Evolutionary conservation across 1,140 invertebrate species (phyloP).

Genomic region (Drosophila kikkawai): DNA sequence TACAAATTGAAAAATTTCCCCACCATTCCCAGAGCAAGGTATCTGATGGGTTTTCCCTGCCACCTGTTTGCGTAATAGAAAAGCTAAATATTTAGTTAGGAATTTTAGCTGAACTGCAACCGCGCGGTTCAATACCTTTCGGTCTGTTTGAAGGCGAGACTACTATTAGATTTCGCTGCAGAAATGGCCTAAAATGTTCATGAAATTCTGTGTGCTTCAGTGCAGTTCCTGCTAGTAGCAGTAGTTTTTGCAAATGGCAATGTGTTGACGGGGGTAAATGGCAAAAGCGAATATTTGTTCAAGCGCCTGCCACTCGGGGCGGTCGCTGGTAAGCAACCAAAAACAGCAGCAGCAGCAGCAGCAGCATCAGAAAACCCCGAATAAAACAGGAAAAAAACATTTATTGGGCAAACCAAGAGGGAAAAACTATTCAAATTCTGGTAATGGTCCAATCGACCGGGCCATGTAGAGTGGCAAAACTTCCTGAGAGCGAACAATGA

Average conservation of each 20-base stretch:
- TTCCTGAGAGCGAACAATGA: not conserved
- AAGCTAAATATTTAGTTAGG: conserved; percentile 72
- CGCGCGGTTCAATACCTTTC: conserved; percentile 14
- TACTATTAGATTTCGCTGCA: conserved; percentile 7
- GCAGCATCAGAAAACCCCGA: not conserved
- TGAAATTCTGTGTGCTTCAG: not conserved
- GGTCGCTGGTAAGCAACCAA: conserved; percentile 9
- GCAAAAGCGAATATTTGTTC: conserved; percentile 29
- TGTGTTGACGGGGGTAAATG: not conserved
- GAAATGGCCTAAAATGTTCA: conserved; percentile 10
- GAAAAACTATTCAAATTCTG: conserved; percentile 44
- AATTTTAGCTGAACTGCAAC: conserved; percentile 59
- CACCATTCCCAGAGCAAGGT: conserved; percentile 11
- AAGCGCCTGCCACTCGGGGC: conserved; percentile 22
- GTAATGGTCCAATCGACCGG: conserved; percentile 23
- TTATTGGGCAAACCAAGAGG: conserved; percentile 4
- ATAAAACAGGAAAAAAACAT: conserved; percentile 25
- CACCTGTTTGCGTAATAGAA: conserved; percentile 58
- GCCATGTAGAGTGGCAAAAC: not conserved
- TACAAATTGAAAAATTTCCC: conserved; percentile 68
- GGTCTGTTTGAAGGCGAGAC: conserved; percentile 15
- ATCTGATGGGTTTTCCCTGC: conserved; percentile 14
- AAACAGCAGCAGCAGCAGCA: conserved; percentile 1
- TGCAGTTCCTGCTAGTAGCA: conserved; percentile 9
- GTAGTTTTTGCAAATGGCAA: not conserved